Conservation (phyloP, 2,113 vertebrate species). For the Saccopteryx bilineata region DNA sequence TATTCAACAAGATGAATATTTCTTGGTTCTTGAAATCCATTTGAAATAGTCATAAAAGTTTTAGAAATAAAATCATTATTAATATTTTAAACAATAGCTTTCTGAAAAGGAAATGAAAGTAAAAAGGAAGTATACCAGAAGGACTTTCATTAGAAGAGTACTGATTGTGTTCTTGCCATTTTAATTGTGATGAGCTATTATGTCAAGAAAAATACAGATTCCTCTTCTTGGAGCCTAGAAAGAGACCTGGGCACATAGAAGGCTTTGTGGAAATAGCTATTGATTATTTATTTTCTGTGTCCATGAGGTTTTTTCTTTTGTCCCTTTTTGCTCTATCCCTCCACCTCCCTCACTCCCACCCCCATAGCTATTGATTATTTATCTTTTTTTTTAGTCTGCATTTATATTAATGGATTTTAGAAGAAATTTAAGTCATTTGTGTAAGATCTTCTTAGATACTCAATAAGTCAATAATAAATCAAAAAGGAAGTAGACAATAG, state of each 20-base stretch:
- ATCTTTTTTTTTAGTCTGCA: not conserved
- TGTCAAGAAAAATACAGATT: slow-evolving; percentile 27
- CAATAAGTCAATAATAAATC: not conserved
- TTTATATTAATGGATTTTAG: not conserved
- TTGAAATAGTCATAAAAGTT: not conserved
- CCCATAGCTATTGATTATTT: not conserved
- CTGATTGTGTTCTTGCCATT: slow-evolving; percentile 1
- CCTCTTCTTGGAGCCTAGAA: not conserved
- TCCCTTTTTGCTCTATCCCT: no score
- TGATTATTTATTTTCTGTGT: not conserved
- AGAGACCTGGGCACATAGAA: not conserved
- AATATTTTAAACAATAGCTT: slow-evolving; percentile 34
- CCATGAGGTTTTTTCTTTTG: no score
- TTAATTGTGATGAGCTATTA: not conserved
- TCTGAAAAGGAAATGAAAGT: not conserved
- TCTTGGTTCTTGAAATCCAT: slow-evolving; percentile 35
- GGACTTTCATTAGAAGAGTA: slow-evolving; percentile 6
- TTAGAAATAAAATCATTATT: slow-evolving; percentile 15
- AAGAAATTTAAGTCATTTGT: not conserved
- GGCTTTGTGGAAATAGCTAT: not conserved
- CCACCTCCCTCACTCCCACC: no score
- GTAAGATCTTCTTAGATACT: slow-evolving; percentile 2
- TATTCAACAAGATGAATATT: not conserved
- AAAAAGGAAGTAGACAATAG: slow-evolving; percentile 28
- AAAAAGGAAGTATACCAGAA: not conserved